These are phyloP conservation scores for Myzus persicae DNA, from an alignment of 1,140 invertebrate species.

Conservation along the genomic window DNA sequence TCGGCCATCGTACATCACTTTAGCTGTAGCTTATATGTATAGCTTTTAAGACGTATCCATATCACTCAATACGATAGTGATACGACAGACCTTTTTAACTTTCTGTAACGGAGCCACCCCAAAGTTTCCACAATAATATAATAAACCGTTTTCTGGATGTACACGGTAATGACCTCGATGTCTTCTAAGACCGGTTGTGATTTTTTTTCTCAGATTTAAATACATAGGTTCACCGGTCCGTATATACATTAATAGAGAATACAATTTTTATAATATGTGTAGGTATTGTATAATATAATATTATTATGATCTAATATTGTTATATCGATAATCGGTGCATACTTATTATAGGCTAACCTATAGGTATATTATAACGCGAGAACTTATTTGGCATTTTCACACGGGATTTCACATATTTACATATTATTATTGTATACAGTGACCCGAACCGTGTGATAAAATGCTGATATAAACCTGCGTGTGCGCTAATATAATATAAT, in stretches of 20 bases:
- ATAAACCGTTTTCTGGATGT: background rate
- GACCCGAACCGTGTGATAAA: background rate
- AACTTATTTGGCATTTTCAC: background rate
- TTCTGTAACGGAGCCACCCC: background rate
- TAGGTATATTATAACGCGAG: background rate
- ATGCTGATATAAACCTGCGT: background rate
- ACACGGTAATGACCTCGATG: background rate
- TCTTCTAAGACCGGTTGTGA: background rate
- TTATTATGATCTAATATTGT: background rate
- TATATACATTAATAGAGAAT: background rate
- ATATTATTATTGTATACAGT: background rate
- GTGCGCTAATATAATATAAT: background rate
- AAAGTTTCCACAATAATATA: background rate
- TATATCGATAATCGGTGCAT: background rate
- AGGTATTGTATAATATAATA: background rate
- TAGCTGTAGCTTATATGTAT: too few species aligned
- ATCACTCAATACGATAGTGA: background rate
- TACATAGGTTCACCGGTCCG: background rate
- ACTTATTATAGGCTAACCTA: background rate
- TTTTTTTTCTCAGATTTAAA: background rate
- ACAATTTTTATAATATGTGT: background rate
- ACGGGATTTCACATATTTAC: background rate
- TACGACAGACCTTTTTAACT: background rate
- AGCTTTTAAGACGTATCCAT: background rate
- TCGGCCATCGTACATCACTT: background rate